Evolutionary conservation across 2,113 vertebrate genomes (phyloP), one percentile per base, ranked within the genome.

Genomic region (Oplegnathus fasciatus): DNA sequence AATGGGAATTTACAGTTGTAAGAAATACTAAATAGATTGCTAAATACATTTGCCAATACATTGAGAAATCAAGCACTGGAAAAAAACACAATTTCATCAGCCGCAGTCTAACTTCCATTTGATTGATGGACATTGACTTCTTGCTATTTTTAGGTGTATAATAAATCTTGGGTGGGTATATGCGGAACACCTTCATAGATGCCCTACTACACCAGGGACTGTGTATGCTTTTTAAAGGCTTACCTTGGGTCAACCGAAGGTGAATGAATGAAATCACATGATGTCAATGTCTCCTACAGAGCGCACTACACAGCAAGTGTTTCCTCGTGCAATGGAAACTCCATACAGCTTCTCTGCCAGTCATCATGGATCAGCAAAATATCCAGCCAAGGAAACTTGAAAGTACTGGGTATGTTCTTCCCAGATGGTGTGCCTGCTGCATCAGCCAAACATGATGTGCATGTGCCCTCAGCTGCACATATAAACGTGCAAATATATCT

Each of bases 371-470:
- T 79, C 71, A 84, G 82, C 78, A 69, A 44, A 60, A 79, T 81
- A 80, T 78, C 37, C 61, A 42, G 85, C 74, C 64, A 87, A 85
- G 70, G 65, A 87, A 88, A 81, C 60, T 54, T 61, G 42, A 84
- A 90, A 74, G 70, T 57, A 32, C 75, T 42, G 71, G 75, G 57
- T 72, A 71, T 60, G 60, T 76, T 85, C 76, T 74, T 89, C 81
- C 73, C 90, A 93, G 85, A 92, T 82, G 77, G 68, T 64, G 48
- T 64, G 66, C 65, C 75, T 82, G 76, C 82, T 83, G 55, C 46
- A 75, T 81, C 75, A 72, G 77, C 58, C 82, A 82, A 82, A 82
- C 68, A 81, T 73, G 80, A 72, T 75, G 70, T 85, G 76, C 71
- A 46, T 62, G 70, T 83, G 77, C 65, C 65, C 52, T 80, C 82